phyloP scores from a whole-genome alignment of 37 sponge, comb jelly and placozoan species.

The Dysidea cf. avara region DNA sequence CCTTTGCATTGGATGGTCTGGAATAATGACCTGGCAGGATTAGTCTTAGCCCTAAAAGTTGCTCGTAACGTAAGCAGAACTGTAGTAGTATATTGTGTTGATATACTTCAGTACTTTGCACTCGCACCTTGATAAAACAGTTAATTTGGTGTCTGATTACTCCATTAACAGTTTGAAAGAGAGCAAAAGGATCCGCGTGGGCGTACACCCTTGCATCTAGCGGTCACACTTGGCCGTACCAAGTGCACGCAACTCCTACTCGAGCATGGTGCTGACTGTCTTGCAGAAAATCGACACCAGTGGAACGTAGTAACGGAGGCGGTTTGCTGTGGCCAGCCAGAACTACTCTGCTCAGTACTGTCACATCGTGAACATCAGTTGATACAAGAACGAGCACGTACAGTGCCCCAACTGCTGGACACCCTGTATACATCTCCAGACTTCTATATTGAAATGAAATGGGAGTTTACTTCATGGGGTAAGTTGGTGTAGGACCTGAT shows the following conservation, averaged over 20 bases:
- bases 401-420: slow-evolving; percentile 79
- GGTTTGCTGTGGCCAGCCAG: slow-evolving; percentile 67
- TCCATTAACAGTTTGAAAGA: slow-evolving; percentile 58
- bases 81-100: too few relatives aligned
- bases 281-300: slow-evolving; percentile 75
- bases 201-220: slow-evolving; percentile 88
- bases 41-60: slow-evolving; percentile 32
- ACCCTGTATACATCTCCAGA: slow-evolving; percentile 72
- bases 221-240: slow-evolving; percentile 57
- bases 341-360: slow-evolving; percentile 63
- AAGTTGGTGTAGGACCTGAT: slow-evolving; percentile 1
- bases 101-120: too few relatives aligned
- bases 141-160: not conserved
- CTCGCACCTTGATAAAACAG: too few relatives aligned
- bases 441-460: slow-evolving; percentile 98
- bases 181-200: slow-evolving; percentile 85
- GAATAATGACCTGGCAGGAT: slow-evolving; percentile 42
- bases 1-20: slow-evolving; percentile 89
- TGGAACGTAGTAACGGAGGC: slow-evolving; percentile 84
- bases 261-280: slow-evolving; percentile 62
- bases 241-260: slow-evolving; percentile 69
- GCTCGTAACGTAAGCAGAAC: not conserved
- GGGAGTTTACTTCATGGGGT: slow-evolving; percentile 99
- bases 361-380: slow-evolving; percentile 62
- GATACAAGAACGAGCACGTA: slow-evolving; percentile 7